These are phyloP conservation scores for Phrynocephalus guinanensis DNA, from an alignment of 2,797 vertebrate genomes.

Conservation along the genomic window DNA sequence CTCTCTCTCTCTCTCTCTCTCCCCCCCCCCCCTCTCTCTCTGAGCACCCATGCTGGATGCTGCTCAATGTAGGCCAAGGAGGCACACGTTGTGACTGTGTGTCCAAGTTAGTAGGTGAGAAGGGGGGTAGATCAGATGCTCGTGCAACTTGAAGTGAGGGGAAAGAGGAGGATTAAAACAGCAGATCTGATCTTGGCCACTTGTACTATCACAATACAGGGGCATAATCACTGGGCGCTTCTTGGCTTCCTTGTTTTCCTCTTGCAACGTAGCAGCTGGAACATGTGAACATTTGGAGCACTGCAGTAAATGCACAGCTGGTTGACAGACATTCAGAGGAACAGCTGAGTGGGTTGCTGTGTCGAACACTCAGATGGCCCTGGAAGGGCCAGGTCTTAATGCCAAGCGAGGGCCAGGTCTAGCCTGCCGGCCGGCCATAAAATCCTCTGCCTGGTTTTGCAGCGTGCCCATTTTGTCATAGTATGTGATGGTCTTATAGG, in stretches of 20 bases:
- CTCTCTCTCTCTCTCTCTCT: neutral
- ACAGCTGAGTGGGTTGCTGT: neutral
- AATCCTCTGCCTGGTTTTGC: neutral
- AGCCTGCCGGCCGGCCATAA: neutral
- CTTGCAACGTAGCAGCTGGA: neutral
- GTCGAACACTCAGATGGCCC: neutral
- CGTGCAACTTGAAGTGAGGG: too few relatives aligned
- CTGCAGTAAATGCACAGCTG: neutral
- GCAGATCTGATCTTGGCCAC: neutral
- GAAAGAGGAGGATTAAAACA: neutral
- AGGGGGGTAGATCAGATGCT: neutral
- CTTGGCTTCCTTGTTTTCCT: neutral
- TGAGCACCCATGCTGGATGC: neutral
- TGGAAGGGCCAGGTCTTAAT: neutral
- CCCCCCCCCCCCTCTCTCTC: neutral
- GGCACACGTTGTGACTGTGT: neutral
- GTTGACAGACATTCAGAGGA: neutral
- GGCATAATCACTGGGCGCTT: neutral
- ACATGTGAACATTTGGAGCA: neutral
- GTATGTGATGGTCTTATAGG: neutral
- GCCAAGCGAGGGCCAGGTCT: neutral
- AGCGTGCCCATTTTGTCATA: neutral
- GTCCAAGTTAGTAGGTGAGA: neutral
- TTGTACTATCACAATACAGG: neutral
- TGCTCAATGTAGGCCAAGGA: neutral